Evolutionary conservation across 1,140 invertebrate species (phyloP).

Genomic region (Caenorhabditis latens): DNA sequence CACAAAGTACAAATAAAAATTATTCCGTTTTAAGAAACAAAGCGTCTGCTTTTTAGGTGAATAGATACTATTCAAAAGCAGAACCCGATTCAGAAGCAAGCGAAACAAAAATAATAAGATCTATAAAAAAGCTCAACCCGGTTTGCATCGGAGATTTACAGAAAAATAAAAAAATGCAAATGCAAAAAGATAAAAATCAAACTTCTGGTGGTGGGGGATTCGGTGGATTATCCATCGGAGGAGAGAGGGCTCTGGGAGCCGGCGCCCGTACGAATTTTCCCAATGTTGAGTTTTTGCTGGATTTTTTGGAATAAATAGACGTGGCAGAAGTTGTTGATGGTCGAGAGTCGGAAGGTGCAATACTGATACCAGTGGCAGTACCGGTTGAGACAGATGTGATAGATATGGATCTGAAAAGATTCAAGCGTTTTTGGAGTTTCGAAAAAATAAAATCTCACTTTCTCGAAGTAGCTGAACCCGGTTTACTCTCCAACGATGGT

Average conservation of each 20-base stretch:
- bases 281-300: background rate
- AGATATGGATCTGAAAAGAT: conserved; percentile 12
- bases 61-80: conserved; percentile 47
- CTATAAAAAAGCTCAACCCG: background rate
- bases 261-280: conserved; percentile 23
- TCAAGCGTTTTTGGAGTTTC: too few relatives aligned
- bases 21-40: background rate
- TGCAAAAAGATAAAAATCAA: background rate
- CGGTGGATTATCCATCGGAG: conserved; percentile 9
- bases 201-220: background rate
- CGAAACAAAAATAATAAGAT: background rate
- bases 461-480: background rate
- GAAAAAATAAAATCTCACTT: background rate
- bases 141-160: background rate
- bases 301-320: background rate
- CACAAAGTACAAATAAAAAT: background rate
- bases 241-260: conserved; percentile 5
- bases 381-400: background rate
- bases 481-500: background rate
- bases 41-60: background rate
- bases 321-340: conserved; percentile 37
- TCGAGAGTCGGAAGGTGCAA: background rate
- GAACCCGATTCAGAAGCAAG: background rate
- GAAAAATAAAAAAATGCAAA: background rate
- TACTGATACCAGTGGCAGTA: background rate